Evolutionary conservation across 2,888 invertebrate species (phyloP).

Genomic region (Cryptocephalus primarius): DNA sequence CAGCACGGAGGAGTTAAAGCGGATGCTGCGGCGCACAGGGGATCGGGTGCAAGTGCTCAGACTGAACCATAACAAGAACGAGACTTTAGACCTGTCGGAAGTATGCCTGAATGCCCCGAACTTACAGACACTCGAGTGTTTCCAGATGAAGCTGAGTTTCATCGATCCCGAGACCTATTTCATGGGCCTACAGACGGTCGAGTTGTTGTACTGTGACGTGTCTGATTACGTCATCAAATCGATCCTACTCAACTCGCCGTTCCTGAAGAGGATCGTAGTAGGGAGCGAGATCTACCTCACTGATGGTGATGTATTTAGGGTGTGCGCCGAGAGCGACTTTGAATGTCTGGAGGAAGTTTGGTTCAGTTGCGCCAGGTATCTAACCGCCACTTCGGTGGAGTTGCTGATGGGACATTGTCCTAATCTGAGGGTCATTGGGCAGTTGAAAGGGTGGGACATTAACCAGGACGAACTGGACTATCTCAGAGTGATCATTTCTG

Average conservation of each 20-base stretch:
- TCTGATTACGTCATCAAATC: constrained; percentile 46
- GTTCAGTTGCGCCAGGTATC: constrained; percentile 56
- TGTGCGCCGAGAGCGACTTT: constrained; percentile 54
- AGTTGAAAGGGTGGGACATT: constrained; percentile 56
- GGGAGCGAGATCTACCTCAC: constrained; percentile 55
- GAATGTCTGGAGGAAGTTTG: constrained; percentile 53
- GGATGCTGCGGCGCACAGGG: constrained; percentile 41
- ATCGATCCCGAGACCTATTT: constrained; percentile 46
- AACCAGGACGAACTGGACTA: constrained; percentile 56
- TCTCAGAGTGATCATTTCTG: constrained; percentile 51
- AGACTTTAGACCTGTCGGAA: constrained; percentile 25
- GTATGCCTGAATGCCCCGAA: constrained; percentile 35
- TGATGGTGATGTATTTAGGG: constrained; percentile 56
- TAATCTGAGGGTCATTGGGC: constrained; percentile 50
- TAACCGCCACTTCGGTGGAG: constrained; percentile 53
- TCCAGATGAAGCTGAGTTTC: constrained; percentile 51
- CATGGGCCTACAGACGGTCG: constrained; percentile 50
- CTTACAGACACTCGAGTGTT: constrained; percentile 52
- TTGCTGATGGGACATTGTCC: constrained; percentile 57
- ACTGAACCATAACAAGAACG: constrained; percentile 25
- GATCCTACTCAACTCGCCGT: constrained; percentile 49
- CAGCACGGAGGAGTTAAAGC: constrained; percentile 42
- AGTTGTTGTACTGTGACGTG: constrained; percentile 55
- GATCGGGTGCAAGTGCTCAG: constrained; percentile 24
- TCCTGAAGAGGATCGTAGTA: constrained; percentile 49